phyloP scores from a whole-genome alignment of 2,888 invertebrate species.

The Acanthacorydalis orientalis region DNA sequence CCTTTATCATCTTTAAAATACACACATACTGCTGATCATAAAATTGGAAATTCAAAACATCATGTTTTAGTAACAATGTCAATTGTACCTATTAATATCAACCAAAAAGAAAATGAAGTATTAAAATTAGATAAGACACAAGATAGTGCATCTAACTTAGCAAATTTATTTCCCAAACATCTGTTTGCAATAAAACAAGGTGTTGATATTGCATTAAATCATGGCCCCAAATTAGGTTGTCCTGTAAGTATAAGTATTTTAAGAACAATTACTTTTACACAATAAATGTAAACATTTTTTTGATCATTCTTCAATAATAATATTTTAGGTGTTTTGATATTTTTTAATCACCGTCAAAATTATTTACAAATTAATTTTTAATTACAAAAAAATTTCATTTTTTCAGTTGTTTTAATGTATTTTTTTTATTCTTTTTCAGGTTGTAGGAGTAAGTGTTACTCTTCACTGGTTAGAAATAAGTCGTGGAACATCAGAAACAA shows the following conservation, averaged over 20 bases:
- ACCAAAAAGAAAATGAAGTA: conserved; percentile 19
- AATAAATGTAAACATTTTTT: too few species aligned
- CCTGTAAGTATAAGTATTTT: conserved; percentile 35
- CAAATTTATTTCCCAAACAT: conserved; percentile 43
- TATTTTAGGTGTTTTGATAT: too few species aligned
- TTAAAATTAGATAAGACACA: conserved; percentile 44
- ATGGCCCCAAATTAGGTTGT: conserved; percentile 76
- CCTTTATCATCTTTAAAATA: conserved; percentile 30
- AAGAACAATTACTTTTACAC: neutral
- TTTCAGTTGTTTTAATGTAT: neutral
- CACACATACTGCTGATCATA: conserved; percentile 38
- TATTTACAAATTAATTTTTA: too few species aligned
- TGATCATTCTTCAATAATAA: too few species aligned
- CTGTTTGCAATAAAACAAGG: conserved; percentile 58
- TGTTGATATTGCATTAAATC: conserved; percentile 44
- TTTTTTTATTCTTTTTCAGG: conserved; percentile 21
- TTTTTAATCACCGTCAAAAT: too few species aligned
- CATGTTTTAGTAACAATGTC: conserved; percentile 44
- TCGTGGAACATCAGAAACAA: conserved; percentile 62
- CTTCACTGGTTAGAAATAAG: conserved; percentile 60
- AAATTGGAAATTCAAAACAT: conserved; percentile 43
- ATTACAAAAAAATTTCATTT: conserved; percentile 2
- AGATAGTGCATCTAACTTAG: conserved; percentile 51
- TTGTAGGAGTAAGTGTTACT: conserved; percentile 55
- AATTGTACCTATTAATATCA: conserved; percentile 28